These are phyloP conservation scores for Eristalis tenax DNA, from an alignment of 2,888 invertebrate genomes.

Conservation along the genomic window DNA sequence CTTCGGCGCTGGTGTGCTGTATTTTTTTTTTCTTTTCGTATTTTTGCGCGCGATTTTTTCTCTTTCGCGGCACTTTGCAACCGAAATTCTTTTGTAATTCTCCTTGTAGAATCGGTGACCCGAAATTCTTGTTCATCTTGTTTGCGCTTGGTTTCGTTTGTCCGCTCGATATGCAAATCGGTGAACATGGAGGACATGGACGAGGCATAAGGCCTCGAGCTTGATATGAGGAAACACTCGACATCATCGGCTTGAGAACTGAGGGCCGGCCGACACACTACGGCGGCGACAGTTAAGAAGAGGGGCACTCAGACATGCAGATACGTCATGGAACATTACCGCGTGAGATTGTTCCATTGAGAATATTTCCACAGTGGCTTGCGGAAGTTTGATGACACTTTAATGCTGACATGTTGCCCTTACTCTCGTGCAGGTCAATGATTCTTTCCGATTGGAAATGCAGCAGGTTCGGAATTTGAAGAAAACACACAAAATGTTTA, in stretches of 20 bases:
- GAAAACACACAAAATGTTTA: background rate
- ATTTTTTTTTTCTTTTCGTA: slow-evolving; percentile 6
- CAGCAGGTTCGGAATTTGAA: background rate
- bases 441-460: background rate
- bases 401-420: background rate
- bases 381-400: slow-evolving; percentile 1
- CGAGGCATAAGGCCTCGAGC: background rate
- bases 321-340: slow-evolving; percentile 62
- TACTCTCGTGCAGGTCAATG: background rate
- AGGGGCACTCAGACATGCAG: background rate
- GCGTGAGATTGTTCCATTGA: slow-evolving; percentile 30
- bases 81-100: slow-evolving; percentile 63
- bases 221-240: slow-evolving; percentile 14
- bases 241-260: background rate
- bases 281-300: slow-evolving; percentile 6
- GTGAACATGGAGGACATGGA: slow-evolving; percentile 13
- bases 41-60: background rate
- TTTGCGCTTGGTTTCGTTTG: slow-evolving; percentile 31
- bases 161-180: slow-evolving; percentile 50
- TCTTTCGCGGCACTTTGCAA: slow-evolving; percentile 24
- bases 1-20: background rate
- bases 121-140: slow-evolving; percentile 70
- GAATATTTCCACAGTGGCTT: slow-evolving; percentile 25
- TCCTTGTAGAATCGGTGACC: slow-evolving; percentile 43
- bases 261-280: slow-evolving; percentile 3